phyloP scores from a whole-genome alignment of 1,140 invertebrate species.

The Brachionus sp. region DNA sequence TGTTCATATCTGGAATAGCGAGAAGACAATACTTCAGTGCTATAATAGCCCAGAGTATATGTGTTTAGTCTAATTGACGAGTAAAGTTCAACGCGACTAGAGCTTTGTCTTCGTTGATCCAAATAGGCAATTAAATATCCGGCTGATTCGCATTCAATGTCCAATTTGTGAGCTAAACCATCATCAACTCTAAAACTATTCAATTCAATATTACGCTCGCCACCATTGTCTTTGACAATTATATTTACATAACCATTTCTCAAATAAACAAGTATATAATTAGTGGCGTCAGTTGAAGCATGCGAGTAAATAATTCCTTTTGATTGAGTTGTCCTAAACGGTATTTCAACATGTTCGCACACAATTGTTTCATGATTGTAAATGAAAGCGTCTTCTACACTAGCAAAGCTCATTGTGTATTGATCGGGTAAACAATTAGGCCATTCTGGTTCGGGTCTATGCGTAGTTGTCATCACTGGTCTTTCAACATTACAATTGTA shows the following conservation, averaged over 20 bases:
- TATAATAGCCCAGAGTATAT: slow-evolving; percentile 45
- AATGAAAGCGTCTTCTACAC: background rate
- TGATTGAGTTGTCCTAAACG: background rate
- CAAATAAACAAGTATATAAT: slow-evolving; percentile 29
- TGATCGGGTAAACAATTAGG: background rate
- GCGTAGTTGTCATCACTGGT: background rate
- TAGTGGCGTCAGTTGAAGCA: background rate
- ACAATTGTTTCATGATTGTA: slow-evolving; percentile 14
- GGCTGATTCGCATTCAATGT: slow-evolving; percentile 2
- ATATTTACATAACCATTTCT: background rate
- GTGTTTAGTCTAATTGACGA: background rate
- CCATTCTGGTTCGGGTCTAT: background rate
- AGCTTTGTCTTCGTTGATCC: background rate
- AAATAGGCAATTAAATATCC: slow-evolving; percentile 15
- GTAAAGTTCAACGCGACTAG: background rate
- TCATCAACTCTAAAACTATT: background rate
- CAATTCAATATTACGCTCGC: slow-evolving; percentile 1
- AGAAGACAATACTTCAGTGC: background rate
- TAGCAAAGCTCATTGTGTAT: background rate
- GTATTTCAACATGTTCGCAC: slow-evolving; percentile 29
- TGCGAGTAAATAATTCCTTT: slow-evolving; percentile 38
- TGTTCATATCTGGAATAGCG: background rate
- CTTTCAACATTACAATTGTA: slow-evolving; percentile 44
- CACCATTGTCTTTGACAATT: background rate
- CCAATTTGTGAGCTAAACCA: background rate